Base-by-base conservation (phyloP, 1,140 invertebrate genomes). In the Drosophila oshimai region DNA sequence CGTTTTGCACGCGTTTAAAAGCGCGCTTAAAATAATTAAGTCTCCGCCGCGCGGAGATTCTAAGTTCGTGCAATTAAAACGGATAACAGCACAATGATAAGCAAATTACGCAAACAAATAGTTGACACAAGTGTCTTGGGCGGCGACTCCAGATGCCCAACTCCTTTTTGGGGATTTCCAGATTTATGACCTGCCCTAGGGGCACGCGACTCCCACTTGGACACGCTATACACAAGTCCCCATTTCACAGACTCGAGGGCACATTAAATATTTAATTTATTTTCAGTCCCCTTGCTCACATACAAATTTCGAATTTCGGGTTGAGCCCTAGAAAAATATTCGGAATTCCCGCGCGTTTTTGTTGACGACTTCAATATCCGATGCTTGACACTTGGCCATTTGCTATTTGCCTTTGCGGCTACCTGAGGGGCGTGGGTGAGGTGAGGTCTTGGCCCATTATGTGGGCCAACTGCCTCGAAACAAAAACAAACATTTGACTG, bases 11-110 rank as follows among this genome's bases (percentile, higher is more conserved):
- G 79, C 69, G 78, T 73, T 77, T 58, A 47, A 44, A 55, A 70
- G 65, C 53, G 76, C 71, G 51, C 53, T 83, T 61, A 83, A 83
- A 78, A 58, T 84, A 84, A 84, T 84, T 78, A 84, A 39, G 17
- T 54, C 45, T 39, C 15, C 37, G 13, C 37, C 47, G 68, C 61
- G 74, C 10, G 20, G 49, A 55, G 68, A 79, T 79, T 71, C 39
- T 44, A 62, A 51, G 58, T 53, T 44, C 57, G 42, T 61, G 67
- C 53, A 60, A 61, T 72, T 42, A 57, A 64, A 72, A 33, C 42
- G 31, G 29, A 60, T 47, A 50, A 20, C 9, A 29, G 42, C 29
- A 29, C 34, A 37, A 18, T 60, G 34, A 58, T 74, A 58, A 37
- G 53, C 31, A 68, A 69, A 76, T 76, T 64, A 77, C 53, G 57